A percentile compares a stretch with the other conserved stretches of the same genome.
These are phyloP conservation scores for Mormyrus proboscirostris DNA, from an alignment of 2,797 vertebrate genomes.

Conservation along the genomic window DNA sequence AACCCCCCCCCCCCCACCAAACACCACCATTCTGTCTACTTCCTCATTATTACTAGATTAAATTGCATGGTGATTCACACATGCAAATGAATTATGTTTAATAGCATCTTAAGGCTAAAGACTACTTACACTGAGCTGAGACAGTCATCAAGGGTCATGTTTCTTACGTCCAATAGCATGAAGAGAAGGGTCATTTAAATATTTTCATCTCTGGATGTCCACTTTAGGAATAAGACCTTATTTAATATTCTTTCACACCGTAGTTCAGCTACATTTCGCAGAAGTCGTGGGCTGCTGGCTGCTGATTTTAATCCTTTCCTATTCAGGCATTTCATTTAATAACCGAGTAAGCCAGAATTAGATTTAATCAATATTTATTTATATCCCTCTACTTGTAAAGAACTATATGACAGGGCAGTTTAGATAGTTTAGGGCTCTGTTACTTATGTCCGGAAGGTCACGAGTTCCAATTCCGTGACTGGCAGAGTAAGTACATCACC, in stretches of 20 bases:
- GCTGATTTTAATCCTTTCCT: neutral
- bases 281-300: neutral
- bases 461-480: neutral
- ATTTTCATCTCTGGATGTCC: neutral
- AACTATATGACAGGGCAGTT: neutral
- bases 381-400: neutral
- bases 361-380: neutral
- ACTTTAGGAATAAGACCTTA: neutral
- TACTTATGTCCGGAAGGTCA: neutral
- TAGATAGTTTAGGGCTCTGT: neutral
- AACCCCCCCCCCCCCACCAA: too few species aligned
- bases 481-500: neutral
- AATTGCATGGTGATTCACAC: slow-evolving; percentile 5
- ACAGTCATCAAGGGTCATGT: neutral
- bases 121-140: neutral
- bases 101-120: neutral
- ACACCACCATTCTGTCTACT: neutral
- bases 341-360: neutral
- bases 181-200: neutral
- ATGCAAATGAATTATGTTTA: slow-evolving; percentile 8
- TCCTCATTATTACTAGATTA: slow-evolving; percentile 15
- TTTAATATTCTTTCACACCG: neutral
- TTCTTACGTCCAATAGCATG: neutral
- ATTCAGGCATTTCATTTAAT: neutral
- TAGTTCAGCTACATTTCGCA: neutral